A percentile compares a stretch with the other conserved stretches of the same genome.
phyloP scores from a whole-genome alignment of 2,797 vertebrate genomes.

The Lates japonicus region DNA sequence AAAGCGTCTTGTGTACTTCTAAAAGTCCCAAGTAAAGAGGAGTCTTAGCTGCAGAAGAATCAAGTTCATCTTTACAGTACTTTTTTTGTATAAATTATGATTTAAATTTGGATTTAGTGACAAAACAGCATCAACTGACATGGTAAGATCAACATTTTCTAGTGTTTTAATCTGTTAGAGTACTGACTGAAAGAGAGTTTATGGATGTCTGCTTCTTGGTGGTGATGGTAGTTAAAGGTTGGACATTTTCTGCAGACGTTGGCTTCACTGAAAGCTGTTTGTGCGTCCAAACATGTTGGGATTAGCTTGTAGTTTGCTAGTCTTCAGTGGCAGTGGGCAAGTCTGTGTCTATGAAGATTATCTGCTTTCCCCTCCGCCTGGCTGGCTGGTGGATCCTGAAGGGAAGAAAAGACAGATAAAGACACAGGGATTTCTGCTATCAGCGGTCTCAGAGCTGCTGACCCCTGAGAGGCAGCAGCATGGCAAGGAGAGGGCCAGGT shows the following conservation, averaged over 20 bases:
- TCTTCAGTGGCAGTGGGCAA: constrained; percentile 49
- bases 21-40: constrained; percentile 12
- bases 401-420: constrained; percentile 45
- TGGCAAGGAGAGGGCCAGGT: not conserved
- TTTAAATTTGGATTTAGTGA: not conserved
- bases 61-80: not conserved
- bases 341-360: constrained; percentile 63
- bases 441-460: constrained; percentile 1
- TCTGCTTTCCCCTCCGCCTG: constrained; percentile 33
- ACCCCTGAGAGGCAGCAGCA: constrained; percentile 28
- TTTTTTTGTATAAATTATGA: constrained; percentile 20
- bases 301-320: constrained; percentile 32
- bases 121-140: constrained; percentile 7
- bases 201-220: not conserved
- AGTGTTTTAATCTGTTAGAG: constrained; percentile 3
- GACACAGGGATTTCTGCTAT: constrained; percentile 42
- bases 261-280: constrained; percentile 28
- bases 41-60: constrained; percentile 26
- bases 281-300: constrained; percentile 33
- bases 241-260: constrained; percentile 14
- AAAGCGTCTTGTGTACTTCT: not conserved
- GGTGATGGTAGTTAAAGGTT: not conserved
- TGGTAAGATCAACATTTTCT: constrained; percentile 3
- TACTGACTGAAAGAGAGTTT: constrained; percentile 8
- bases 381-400: constrained; percentile 44